Conservation (phyloP, 2,888 invertebrate species). For the Diarsia brunnea region DNA sequence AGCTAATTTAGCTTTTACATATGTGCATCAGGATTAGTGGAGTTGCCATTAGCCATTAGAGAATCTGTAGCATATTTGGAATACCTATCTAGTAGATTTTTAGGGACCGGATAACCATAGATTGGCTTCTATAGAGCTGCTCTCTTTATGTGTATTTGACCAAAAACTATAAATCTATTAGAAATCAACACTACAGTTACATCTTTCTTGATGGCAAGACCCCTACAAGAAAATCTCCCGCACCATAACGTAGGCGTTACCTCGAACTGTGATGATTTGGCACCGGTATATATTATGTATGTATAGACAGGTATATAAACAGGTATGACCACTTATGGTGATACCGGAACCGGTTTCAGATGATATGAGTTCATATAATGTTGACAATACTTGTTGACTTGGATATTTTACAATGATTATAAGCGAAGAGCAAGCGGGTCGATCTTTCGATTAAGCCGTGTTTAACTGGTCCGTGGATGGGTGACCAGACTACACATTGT, state of each 20-base stretch:
- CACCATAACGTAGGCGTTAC: conserved; percentile 30
- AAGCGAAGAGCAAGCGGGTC: not conserved
- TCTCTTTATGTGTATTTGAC: not conserved
- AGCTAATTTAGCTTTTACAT: not conserved
- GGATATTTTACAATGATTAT: conserved; percentile 1
- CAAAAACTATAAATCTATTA: conserved; percentile 16
- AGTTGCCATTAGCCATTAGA: not conserved
- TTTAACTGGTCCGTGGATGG: no score
- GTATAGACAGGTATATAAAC: not conserved
- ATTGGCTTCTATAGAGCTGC: not conserved
- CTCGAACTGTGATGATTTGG: conserved; percentile 49
- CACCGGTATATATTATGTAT: not conserved
- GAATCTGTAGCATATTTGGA: not conserved
- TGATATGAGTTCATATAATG: conserved; percentile 11
- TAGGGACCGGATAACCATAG: no score
- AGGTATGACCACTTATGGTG: conserved; percentile 23
- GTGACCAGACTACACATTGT: no score
- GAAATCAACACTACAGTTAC: conserved; percentile 38
- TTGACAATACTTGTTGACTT: conserved; percentile 18
- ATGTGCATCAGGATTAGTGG: no score
- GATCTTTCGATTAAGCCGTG: no score
- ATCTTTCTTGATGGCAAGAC: conserved; percentile 4
- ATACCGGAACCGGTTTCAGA: conserved; percentile 44
- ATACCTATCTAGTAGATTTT: not conserved
- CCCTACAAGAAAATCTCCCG: not conserved